These are phyloP conservation scores for Phalera bucephala DNA, from an alignment of 2,888 invertebrate species.

Conservation along the genomic window DNA sequence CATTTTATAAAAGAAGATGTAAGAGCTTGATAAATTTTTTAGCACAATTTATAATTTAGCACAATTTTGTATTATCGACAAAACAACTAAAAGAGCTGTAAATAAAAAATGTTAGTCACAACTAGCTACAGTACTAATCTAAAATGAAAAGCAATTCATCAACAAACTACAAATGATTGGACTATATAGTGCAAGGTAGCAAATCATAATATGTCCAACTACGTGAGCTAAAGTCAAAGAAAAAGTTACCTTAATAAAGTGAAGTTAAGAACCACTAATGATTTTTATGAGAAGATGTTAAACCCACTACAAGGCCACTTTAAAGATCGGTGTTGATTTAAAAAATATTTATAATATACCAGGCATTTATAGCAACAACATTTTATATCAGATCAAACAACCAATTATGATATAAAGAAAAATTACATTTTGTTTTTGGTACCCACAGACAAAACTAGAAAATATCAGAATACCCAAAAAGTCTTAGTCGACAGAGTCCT, in stretches of 20 bases:
- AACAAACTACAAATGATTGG: conserved; percentile 14
- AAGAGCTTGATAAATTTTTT: conserved; percentile 12
- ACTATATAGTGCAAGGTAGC: background rate
- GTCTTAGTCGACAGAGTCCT: too few relatives aligned
- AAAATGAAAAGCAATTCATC: conserved; percentile 30
- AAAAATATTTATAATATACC: too few relatives aligned
- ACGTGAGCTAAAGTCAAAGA: conserved; percentile 12
- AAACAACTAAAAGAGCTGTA: background rate
- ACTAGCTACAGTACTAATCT: conserved; percentile 31
- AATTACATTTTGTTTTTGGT: too few relatives aligned
- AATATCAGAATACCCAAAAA: too few relatives aligned
- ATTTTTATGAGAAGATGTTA: background rate
- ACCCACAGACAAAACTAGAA: too few relatives aligned
- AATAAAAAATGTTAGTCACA: conserved; percentile 41
- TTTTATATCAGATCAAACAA: too few relatives aligned
- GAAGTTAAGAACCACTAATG: conserved; percentile 9
- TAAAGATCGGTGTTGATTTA: background rate
- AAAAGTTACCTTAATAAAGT: conserved; percentile 20
- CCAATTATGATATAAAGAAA: too few relatives aligned
- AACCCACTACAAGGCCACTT: background rate
- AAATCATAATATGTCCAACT: background rate
- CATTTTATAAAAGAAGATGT: too few relatives aligned
- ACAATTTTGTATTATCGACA: background rate
- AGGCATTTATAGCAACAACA: too few relatives aligned
- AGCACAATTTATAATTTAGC: background rate